A percentile compares a stretch with the other conserved stretches of the same genome.
Conservation (phyloP, 2,113 vertebrate species). For the Merops nubicus region DNA sequence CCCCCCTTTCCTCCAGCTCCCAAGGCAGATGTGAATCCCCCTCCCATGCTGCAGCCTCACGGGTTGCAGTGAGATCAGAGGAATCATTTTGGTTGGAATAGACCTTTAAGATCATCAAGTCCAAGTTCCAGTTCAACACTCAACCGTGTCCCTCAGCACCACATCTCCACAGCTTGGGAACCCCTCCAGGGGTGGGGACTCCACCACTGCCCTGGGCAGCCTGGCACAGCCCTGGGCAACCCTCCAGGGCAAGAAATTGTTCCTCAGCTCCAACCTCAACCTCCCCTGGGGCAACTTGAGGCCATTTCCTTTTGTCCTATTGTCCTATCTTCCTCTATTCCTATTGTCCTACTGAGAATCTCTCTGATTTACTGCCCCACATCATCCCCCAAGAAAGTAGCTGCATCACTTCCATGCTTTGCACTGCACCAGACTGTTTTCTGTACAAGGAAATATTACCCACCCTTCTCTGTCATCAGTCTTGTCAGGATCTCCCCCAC, state of each 20-base stretch:
- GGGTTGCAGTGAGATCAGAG: no score
- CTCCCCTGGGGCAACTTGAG: neutral
- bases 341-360: neutral
- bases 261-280: neutral
- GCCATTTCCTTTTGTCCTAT: neutral
- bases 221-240: neutral
- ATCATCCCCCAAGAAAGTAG: neutral
- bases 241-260: neutral
- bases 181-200: no score
- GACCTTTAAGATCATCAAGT: neutral
- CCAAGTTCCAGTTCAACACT: neutral
- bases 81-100: neutral
- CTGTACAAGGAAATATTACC: neutral
- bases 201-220: neutral
- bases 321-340: no score
- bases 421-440: neutral
- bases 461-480: neutral
- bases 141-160: no score
- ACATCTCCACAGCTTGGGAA: no score
- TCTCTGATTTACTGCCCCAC: neutral
- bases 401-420: neutral
- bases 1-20: no score
- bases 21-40: no score
- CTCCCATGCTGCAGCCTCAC: no score
- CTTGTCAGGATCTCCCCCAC: neutral